Evolutionary conservation across 2,113 vertebrate genomes (phyloP).

Genomic region (Heterochromis multidens): DNA sequence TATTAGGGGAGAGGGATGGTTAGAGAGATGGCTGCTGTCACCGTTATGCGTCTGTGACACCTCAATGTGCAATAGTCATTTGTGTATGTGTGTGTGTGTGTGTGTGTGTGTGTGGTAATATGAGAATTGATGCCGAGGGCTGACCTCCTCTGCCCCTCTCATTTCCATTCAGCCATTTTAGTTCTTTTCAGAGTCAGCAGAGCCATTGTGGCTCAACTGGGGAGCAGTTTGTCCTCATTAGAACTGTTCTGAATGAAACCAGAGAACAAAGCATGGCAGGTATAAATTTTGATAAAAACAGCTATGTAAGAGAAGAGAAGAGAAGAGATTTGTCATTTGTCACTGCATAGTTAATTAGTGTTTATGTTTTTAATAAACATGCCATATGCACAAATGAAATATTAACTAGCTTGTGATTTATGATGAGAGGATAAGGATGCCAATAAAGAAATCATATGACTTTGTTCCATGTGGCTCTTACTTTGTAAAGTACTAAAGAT

Average conservation of each 20-base stretch:
- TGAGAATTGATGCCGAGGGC: slow-evolving; percentile 81
- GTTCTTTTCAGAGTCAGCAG: slow-evolving; percentile 71
- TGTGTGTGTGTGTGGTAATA: slow-evolving; percentile 69
- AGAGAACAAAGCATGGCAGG: slow-evolving; percentile 78
- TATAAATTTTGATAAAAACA: slow-evolving; percentile 25
- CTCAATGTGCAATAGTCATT: slow-evolving; percentile 82
- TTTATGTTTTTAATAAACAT: slow-evolving; percentile 54
- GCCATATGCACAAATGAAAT: slow-evolving; percentile 53
- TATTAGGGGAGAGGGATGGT: slow-evolving; percentile 67
- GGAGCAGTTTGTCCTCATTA: slow-evolving; percentile 95
- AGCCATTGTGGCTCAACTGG: slow-evolving; percentile 84
- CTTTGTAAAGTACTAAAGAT: slow-evolving; percentile 20
- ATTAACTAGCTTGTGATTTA: slow-evolving; percentile 56
- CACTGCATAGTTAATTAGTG: slow-evolving; percentile 50
- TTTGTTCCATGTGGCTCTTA: neutral
- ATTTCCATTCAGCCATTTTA: slow-evolving; percentile 78
- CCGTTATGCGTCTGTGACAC: slow-evolving; percentile 71
- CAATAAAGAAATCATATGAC: slow-evolving; percentile 37
- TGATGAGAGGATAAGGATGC: slow-evolving; percentile 21
- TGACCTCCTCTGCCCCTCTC: slow-evolving; percentile 75
- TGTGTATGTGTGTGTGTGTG: slow-evolving; percentile 15
- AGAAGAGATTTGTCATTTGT: slow-evolving; percentile 32
- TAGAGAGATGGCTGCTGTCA: slow-evolving; percentile 68
- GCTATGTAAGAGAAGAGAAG: neutral
- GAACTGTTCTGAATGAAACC: slow-evolving; percentile 80